Conservation (phyloP, 2,113 vertebrate genomes). For the Engraulis encrasicolus region DNA sequence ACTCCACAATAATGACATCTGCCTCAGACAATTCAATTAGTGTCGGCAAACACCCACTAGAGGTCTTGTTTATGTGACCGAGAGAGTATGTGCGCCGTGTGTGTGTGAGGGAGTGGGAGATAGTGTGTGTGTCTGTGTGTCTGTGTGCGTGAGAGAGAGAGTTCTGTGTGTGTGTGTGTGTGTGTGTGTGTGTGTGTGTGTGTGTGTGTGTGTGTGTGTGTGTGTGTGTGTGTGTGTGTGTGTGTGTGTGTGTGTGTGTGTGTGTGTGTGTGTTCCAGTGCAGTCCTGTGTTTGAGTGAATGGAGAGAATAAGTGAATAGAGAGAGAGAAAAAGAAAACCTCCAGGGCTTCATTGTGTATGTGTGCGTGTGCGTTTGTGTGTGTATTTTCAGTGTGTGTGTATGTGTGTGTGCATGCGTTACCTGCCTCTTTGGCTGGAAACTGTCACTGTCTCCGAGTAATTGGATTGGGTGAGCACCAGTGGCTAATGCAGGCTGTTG, state of each 20-base stretch:
- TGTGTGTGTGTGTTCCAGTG: slow-evolving; percentile 18
- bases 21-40: slow-evolving; percentile 83
- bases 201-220: slow-evolving; percentile 13
- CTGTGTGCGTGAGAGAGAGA: neutral
- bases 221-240: neutral
- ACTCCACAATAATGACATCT: slow-evolving; percentile 89
- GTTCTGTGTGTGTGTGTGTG: slow-evolving; percentile 25
- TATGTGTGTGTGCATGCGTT: slow-evolving; percentile 71
- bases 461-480: slow-evolving; percentile 85
- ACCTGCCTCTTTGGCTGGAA: slow-evolving; percentile 86
- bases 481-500: slow-evolving; percentile 79
- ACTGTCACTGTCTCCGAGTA: slow-evolving; percentile 85
- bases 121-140: neutral
- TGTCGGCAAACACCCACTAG: slow-evolving; percentile 77
- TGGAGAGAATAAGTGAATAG: slow-evolving; percentile 17
- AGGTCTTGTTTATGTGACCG: slow-evolving; percentile 72
- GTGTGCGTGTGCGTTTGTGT: slow-evolving; percentile 30
- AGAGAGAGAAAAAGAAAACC: slow-evolving; percentile 35
- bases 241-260: slow-evolving; percentile 16
- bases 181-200: slow-evolving; percentile 21
- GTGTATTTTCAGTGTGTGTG: slow-evolving; percentile 57
- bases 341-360: slow-evolving; percentile 39
- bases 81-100: slow-evolving; percentile 36
- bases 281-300: neutral
- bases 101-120: neutral